Evolutionary conservation across 2,113 vertebrate species (phyloP).

Genomic region (Eurystomus gularis): DNA sequence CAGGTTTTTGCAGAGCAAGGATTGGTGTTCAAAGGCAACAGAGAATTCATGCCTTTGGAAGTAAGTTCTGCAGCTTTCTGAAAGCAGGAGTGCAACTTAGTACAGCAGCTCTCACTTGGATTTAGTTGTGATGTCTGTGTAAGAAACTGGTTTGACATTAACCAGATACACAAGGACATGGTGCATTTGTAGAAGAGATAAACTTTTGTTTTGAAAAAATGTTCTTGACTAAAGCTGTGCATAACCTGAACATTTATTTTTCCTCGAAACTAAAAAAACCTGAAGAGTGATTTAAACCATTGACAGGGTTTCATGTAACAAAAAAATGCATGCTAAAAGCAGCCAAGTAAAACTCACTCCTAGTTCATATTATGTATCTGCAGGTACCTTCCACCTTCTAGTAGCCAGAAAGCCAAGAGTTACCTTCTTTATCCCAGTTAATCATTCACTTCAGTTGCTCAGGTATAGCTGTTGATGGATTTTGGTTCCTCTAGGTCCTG

Average conservation of each 20-base stretch:
- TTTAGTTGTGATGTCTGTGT: not conserved
- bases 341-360: not conserved
- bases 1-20: not conserved
- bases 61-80: not conserved
- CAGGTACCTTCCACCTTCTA: not conserved
- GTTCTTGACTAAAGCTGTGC: not conserved
- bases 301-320: not conserved
- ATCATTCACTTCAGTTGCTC: not conserved
- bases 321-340: accelerated
- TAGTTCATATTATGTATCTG: not conserved
- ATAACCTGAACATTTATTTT: not conserved
- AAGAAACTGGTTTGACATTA: not conserved
- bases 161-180: not conserved
- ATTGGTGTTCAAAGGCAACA: not conserved
- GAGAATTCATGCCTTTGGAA: not conserved
- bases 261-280: not conserved
- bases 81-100: not conserved
- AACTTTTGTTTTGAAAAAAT: not conserved
- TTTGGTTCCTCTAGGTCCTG: not conserved
- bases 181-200: not conserved
- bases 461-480: not conserved
- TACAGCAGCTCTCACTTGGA: not conserved
- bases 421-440: not conserved
- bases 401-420: not conserved
- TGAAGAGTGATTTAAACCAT: not conserved